phyloP scores from a whole-genome alignment of 2,888 invertebrate genomes.

The Xestoiulus laeticollis region DNA sequence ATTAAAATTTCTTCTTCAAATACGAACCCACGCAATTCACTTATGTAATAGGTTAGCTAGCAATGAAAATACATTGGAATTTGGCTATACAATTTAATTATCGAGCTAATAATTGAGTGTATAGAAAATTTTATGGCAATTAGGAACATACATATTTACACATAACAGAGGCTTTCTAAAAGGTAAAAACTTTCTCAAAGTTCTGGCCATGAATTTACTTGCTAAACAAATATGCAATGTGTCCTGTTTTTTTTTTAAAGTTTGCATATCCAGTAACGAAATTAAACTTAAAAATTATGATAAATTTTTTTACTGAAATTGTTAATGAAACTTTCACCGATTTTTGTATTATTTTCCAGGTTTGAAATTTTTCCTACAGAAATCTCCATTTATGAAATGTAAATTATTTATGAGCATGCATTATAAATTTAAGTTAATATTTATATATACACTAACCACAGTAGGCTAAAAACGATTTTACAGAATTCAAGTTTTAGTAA shows the following conservation, averaged over 20 bases:
- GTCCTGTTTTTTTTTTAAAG: not conserved
- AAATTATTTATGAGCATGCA: no score
- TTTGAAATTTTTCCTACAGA: no score
- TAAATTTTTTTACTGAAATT: no score
- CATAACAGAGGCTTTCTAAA: not conserved
- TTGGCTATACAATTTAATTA: not conserved
- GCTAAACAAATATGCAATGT: not conserved
- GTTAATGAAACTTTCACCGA: no score
- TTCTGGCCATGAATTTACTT: not conserved
- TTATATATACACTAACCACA: no score
- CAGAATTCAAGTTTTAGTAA: not conserved
- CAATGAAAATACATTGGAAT: not conserved
- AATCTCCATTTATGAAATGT: no score
- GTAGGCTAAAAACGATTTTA: no score
- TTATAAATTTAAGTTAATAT: no score
- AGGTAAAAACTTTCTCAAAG: not conserved
- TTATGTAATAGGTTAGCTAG: not conserved
- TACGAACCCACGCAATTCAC: not conserved
- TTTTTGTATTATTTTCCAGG: no score
- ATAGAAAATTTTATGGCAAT: not conserved
- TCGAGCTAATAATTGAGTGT: not conserved
- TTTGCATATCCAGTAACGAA: no score
- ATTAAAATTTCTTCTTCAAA: not conserved
- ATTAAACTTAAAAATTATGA: no score
- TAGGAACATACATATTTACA: not conserved